Conservation (phyloP, 2,113 vertebrate genomes). For the Candoia aspera region DNA sequence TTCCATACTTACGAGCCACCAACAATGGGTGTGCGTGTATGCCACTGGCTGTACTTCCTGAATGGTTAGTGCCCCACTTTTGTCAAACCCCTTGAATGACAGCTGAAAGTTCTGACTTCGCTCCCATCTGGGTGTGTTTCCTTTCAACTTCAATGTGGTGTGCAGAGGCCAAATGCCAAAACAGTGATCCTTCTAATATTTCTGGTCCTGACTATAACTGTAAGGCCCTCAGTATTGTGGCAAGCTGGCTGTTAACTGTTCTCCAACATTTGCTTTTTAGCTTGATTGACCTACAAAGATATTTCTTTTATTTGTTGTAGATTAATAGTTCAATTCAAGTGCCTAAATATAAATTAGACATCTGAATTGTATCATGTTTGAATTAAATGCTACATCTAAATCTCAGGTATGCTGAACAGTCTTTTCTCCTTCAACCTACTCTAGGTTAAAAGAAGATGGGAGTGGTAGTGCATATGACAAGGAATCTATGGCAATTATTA, state of each 20-base stretch:
- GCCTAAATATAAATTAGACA: neutral
- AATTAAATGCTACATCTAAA: neutral
- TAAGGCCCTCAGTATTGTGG: neutral
- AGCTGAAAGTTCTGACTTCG: too few relatives aligned
- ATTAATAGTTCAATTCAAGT: neutral
- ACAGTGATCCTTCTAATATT: too few relatives aligned
- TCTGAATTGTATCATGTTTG: neutral
- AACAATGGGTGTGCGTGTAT: too few relatives aligned
- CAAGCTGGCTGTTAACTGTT: neutral
- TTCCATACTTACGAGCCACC: too few relatives aligned
- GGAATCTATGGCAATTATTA: conserved; percentile 99
- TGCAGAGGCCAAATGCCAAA: too few relatives aligned
- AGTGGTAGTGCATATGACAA: conserved; percentile 98
- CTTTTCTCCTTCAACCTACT: conserved; percentile 45
- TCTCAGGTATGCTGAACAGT: neutral
- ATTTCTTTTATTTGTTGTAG: neutral
- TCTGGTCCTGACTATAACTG: too few relatives aligned
- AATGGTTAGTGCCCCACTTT: too few relatives aligned
- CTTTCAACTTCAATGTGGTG: too few relatives aligned
- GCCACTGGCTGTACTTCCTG: too few relatives aligned
- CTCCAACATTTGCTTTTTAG: too few relatives aligned
- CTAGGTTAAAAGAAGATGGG: conserved; percentile 94
- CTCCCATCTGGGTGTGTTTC: too few relatives aligned
- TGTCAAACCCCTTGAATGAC: too few relatives aligned
- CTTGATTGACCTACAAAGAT: neutral